Conservation (phyloP, 2,888 invertebrate species). For the Drosophila tanythrix region DNA sequence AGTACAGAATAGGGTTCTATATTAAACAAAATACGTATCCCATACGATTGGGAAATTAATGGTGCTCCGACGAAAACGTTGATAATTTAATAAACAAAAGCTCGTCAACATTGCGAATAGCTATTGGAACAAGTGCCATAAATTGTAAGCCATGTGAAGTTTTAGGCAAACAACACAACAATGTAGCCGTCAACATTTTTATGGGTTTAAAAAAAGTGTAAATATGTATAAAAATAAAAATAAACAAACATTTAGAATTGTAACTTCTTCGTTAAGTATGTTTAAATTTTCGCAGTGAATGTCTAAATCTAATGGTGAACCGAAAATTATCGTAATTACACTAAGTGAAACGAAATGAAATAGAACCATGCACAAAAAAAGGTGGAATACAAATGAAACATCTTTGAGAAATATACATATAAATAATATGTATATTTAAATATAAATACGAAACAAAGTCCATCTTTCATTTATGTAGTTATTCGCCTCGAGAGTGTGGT, state of each 20-base stretch:
- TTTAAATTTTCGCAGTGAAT: constrained; percentile 1
- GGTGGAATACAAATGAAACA: neutral
- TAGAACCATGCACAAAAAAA: neutral
- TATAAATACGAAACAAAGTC: neutral
- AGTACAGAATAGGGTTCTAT: neutral
- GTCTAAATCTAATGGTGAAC: neutral
- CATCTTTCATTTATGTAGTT: neutral
- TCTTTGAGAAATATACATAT: neutral
- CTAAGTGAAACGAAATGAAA: neutral
- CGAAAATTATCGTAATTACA: neutral
- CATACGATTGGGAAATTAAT: neutral
- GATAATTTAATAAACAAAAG: neutral
- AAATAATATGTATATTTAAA: neutral
- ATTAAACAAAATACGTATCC: neutral
- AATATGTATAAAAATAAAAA: neutral
- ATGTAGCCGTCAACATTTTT: neutral
- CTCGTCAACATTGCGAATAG: neutral
- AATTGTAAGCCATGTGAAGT: neutral
- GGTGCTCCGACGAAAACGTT: neutral
- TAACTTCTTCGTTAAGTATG: neutral
- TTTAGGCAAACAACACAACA: neutral
- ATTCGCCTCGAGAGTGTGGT: neutral
- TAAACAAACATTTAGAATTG: neutral
- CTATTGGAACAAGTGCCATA: neutral
- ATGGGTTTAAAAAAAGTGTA: neutral